Evolutionary conservation across 2,797 vertebrate genomes (phyloP).

Genomic region (Pogoniulus pusillus): DNA sequence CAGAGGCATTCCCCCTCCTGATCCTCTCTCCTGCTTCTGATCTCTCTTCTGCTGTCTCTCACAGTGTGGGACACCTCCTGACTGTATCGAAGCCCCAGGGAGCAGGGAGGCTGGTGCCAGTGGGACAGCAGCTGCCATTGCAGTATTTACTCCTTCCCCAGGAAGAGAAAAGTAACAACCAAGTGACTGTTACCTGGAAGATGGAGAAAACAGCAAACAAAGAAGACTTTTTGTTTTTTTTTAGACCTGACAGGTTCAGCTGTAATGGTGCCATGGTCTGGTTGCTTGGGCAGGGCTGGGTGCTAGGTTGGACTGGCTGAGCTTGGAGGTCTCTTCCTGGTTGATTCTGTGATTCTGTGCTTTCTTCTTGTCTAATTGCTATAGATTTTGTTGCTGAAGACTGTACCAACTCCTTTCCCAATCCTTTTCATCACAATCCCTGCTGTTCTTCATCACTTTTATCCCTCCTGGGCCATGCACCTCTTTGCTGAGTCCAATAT

Average conservation of each 20-base stretch:
- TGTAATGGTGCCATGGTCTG: too few relatives aligned
- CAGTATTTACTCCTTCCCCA: slow-evolving; percentile 51
- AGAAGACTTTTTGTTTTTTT: not conserved
- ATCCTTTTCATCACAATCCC: not conserved
- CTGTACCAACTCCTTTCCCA: slow-evolving; percentile 23
- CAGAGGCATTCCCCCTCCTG: not conserved
- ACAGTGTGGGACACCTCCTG: not conserved
- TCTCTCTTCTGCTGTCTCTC: not conserved
- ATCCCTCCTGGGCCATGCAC: slow-evolving; percentile 9
- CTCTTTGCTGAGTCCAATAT: slow-evolving; percentile 15
- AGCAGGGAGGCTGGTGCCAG: slow-evolving; percentile 14
- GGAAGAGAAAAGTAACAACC: slow-evolving; percentile 55
- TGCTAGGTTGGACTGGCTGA: too few relatives aligned
- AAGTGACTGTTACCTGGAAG: slow-evolving; percentile 36
- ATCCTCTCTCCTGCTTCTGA: not conserved
- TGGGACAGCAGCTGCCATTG: slow-evolving; percentile 41
- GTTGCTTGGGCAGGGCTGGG: too few relatives aligned
- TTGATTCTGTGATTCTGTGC: too few relatives aligned
- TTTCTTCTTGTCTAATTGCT: not conserved
- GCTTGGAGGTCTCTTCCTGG: too few relatives aligned
- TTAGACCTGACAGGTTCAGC: slow-evolving; percentile 26
- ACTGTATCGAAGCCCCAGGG: not conserved
- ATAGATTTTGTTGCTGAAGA: not conserved
- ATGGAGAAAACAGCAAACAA: slow-evolving; percentile 20
- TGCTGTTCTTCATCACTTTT: slow-evolving; percentile 52